Evolutionary conservation across 2,113 vertebrate genomes (phyloP), one percentile per base, ranked within the genome.

Genomic region (Lycaon pictus): DNA sequence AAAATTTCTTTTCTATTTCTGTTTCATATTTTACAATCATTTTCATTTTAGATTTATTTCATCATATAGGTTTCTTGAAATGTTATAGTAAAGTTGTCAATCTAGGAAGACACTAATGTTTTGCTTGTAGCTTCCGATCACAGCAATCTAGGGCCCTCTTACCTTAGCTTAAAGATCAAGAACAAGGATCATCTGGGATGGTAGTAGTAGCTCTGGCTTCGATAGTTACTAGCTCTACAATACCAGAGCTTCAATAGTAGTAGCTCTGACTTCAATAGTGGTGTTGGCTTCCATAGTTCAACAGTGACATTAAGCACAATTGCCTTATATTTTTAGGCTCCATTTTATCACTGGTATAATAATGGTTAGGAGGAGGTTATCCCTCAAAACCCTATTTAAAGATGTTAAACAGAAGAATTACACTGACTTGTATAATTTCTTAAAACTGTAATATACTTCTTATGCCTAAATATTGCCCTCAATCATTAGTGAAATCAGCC

Each of bases 41-140:
- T 83, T 56, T 62, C 85, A 48, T 8, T 90, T 88, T 72, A 71
- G 2, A 55, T 76, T 84, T 95, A 51, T 84, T 93, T 96, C 37
- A 23, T 48, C 23, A 67, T 16, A 9, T 11, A 22, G 11, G 82
- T 89, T 62, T 67, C 58, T 83, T 27, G 43, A 72, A 37, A 77
- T 11, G 69, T 67, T 20, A 37, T 19, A 35, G 23, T 77, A 82
- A 95, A 93, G 37, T 25, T n/a, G 11, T 94, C n/a, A 77, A 17
- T 81, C 17, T 3, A 87, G 12, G 19, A 89, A 74, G 20, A 76
- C 71, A 19, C 27, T 29, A 74, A 62, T 74, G 51, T 80, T 87
- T 69, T 37, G 56, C 56, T 60, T 81, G 1, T n/a, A 86, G 5
- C 60, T 91, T 94, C 9, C 72, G 83, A 62, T 27, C 27, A 15